A percentile compares a stretch with the other conserved stretches of the same genome.
Conservation (phyloP, 2,888 invertebrate genomes). For the Watsonalla cultraria region DNA sequence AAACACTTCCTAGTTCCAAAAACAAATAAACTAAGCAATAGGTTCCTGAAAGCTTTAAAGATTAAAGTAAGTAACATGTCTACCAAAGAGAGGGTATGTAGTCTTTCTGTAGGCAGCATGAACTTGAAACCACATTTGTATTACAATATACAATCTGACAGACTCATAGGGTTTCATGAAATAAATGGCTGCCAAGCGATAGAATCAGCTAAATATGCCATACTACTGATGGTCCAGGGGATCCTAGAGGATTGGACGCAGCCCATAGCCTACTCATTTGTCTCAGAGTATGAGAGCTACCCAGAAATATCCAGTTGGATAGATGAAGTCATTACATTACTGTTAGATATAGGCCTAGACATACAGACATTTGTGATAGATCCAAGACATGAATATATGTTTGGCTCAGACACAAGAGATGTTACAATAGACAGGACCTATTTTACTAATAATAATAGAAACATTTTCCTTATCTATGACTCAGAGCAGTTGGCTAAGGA, state of each 20-base stretch:
- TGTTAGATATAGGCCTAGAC: constrained; percentile 25
- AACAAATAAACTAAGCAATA: constrained; percentile 20
- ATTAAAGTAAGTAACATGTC: constrained; percentile 27
- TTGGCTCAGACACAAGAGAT: constrained; percentile 17
- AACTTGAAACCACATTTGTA: constrained; percentile 19
- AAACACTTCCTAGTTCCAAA: constrained; percentile 10
- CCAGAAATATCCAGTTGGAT: constrained; percentile 25
- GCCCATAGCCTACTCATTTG: constrained; percentile 24
- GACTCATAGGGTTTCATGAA: constrained; percentile 28
- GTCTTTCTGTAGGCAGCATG: constrained; percentile 19
- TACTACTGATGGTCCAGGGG: constrained; percentile 26
- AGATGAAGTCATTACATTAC: constrained; percentile 17
- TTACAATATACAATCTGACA: constrained; percentile 24
- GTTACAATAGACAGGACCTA: constrained; percentile 20
- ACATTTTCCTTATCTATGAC: constrained; percentile 26
- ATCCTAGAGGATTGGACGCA: constrained; percentile 27
- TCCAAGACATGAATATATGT: constrained; percentile 20
- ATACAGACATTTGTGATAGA: constrained; percentile 23
- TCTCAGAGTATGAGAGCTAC: constrained; percentile 20
- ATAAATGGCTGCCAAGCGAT: constrained; percentile 22
- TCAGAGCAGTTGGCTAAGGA: constrained; percentile 16
- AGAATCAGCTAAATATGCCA: constrained; percentile 21
- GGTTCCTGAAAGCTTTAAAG: constrained; percentile 22
- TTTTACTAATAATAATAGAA: constrained; percentile 19
- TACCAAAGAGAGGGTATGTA: constrained; percentile 20